Conservation (phyloP, 1,140 invertebrate species). For the Drosophila micromelanica region DNA sequence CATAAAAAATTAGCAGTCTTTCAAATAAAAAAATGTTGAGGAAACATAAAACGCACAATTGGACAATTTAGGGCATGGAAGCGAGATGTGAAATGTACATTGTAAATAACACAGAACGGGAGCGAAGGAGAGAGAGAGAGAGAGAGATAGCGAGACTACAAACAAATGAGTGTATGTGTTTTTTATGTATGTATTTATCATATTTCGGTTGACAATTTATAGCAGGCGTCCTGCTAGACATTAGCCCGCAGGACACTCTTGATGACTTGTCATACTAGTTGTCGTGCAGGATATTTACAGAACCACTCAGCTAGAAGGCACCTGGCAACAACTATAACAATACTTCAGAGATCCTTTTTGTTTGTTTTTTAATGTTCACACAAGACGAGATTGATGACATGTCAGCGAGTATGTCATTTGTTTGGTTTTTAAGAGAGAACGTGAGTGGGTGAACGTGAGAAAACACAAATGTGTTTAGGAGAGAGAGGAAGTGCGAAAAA, state of each 20-base stretch:
- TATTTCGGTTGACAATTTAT: background rate
- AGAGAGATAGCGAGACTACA: background rate
- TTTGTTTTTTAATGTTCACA: background rate
- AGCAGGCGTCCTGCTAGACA: background rate
- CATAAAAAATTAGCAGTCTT: slow-evolving; percentile 32
- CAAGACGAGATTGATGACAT: background rate
- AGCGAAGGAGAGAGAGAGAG: background rate
- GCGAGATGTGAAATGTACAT: background rate
- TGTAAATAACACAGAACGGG: background rate
- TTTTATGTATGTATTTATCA: background rate
- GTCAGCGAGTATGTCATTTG: background rate
- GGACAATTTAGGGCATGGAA: background rate
- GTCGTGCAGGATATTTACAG: background rate
- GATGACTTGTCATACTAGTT: background rate
- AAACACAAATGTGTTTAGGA: no score
- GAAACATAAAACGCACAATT: slow-evolving; percentile 4
- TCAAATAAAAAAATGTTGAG: slow-evolving; percentile 18
- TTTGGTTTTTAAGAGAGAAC: no score
- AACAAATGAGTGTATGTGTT: background rate
- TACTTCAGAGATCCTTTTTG: background rate
- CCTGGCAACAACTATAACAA: no score
- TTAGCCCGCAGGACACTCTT: no score
- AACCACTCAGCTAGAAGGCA: no score
- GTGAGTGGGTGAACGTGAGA: background rate
- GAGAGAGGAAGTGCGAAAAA: background rate